Conservation (phyloP, 2,888 invertebrate species). For the Chaetogeoica ovagalla region DNA sequence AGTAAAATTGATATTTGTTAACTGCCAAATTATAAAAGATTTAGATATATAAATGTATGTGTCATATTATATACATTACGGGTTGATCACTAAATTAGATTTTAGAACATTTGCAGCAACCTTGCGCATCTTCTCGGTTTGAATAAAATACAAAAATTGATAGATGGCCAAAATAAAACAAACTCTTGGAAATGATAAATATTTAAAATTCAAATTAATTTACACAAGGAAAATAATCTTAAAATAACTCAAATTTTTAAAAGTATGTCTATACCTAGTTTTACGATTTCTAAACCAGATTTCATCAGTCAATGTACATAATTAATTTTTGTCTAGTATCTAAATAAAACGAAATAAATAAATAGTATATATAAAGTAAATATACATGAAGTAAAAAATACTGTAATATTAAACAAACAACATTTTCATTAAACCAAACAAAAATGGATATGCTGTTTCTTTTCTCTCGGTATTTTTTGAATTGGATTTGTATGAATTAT, state of each 20-base stretch:
- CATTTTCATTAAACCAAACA: no score
- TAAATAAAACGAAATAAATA: no score
- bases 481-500: no score
- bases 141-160: neutral
- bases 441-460: no score
- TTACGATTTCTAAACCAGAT: neutral
- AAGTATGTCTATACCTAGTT: neutral
- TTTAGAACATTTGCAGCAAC: no score
- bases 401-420: no score
- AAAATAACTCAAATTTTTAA: conserved; percentile 1
- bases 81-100: neutral
- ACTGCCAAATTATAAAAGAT: no score
- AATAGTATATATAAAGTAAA: no score
- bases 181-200: conserved; percentile 4
- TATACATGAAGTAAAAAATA: no score
- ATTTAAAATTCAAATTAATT: neutral
- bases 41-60: no score
- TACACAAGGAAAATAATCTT: neutral
- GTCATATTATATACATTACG: neutral
- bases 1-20: neutral
- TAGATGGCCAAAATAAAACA: conserved; percentile 8
- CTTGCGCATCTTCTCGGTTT: neutral
- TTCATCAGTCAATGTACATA: neutral
- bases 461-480: no score
- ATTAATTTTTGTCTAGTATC: neutral